phyloP scores from a whole-genome alignment of 2,888 invertebrate species.

The Amphipyra berbera region DNA sequence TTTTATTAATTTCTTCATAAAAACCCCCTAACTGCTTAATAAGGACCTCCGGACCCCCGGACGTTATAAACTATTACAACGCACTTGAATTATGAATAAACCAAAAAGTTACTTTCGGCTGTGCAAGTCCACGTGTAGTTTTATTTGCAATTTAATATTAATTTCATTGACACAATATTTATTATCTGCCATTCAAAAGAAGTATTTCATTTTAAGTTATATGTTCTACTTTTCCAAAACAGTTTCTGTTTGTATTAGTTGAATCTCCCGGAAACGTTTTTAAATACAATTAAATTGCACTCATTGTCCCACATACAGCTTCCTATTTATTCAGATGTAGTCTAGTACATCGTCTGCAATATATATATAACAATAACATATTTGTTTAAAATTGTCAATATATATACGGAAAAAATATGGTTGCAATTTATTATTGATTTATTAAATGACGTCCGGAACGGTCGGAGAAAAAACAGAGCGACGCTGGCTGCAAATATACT shows the following conservation, averaged over 20 bases:
- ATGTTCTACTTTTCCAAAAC: slow-evolving; percentile 4
- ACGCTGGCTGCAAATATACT: too few species aligned
- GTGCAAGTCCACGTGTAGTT: too few species aligned
- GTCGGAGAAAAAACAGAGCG: too few species aligned
- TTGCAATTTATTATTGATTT: slow-evolving; percentile 5
- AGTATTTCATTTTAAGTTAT: neutral
- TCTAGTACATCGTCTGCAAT: slow-evolving; percentile 11
- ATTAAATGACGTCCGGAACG: too few species aligned
- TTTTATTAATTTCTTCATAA: too few species aligned
- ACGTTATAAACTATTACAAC: too few species aligned
- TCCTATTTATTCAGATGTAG: slow-evolving; percentile 53
- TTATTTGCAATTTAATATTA: too few species aligned
- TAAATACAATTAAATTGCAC: slow-evolving; percentile 29
- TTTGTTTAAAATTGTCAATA: slow-evolving; percentile 41
- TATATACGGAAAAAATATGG: slow-evolving; percentile 28
- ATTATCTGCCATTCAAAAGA: neutral
- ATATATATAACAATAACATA: slow-evolving; percentile 10
- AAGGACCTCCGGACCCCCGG: too few species aligned
- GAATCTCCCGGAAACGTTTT: slow-evolving; percentile 29
- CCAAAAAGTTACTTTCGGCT: too few species aligned
- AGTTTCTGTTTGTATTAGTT: slow-evolving; percentile 18
- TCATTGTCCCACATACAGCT: slow-evolving; percentile 32
- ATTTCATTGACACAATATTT: too few species aligned
- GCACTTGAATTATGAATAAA: too few species aligned
- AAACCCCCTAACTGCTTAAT: too few species aligned